phyloP scores from a whole-genome alignment of 2,888 invertebrate genomes.

The Prionchulus punctatus region DNA sequence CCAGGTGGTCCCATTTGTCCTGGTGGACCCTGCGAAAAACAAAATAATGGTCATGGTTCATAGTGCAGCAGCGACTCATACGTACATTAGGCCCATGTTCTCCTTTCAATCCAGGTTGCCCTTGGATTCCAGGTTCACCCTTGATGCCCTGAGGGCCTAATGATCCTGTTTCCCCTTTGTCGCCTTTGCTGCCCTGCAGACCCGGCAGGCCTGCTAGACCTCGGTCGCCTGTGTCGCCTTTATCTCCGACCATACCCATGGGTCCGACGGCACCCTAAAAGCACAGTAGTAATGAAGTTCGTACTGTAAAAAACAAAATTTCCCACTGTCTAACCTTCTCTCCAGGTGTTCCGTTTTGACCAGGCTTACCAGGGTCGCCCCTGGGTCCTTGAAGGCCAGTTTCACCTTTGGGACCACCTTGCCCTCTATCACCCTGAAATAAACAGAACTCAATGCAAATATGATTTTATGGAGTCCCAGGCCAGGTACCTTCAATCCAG shows the following conservation, averaged over 20 bases:
- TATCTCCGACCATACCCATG: neutral
- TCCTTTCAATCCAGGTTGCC: constrained; percentile 1
- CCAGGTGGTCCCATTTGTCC: neutral
- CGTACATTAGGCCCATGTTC: constrained; percentile 1
- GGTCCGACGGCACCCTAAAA: constrained; percentile 3
- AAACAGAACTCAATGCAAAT: neutral
- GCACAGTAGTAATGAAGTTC: neutral
- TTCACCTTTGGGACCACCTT: neutral
- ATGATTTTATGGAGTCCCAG: neutral
- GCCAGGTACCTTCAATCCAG: neutral
- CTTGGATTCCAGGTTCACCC: neutral
- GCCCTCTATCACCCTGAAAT: constrained; percentile 1
- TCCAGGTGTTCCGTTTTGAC: neutral
- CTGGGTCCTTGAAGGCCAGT: neutral
- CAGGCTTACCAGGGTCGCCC: constrained; percentile 1
- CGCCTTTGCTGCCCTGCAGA: neutral
- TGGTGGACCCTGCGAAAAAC: neutral
- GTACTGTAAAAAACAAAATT: neutral
- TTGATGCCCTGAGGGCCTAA: neutral
- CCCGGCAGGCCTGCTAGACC: neutral
- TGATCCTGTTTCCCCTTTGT: neutral
- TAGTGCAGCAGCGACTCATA: too few species aligned
- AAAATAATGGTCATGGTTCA: too few species aligned
- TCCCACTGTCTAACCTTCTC: neutral
- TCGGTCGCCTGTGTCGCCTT: neutral